Base-by-base conservation (phyloP, 2,113 vertebrate species). In the Anhinga rufa region DNA sequence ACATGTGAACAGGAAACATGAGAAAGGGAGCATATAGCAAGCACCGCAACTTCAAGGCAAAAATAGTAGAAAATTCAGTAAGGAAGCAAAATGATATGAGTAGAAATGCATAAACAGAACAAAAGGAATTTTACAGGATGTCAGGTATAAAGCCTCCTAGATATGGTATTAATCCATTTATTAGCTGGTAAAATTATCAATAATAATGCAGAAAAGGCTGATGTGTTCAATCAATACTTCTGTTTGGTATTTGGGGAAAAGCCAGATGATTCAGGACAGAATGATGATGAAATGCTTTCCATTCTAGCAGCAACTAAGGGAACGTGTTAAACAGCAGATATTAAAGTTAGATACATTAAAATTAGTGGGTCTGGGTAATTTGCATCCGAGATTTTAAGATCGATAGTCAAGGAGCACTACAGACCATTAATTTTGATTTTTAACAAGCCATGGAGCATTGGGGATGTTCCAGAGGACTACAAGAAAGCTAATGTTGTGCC, bases 391-490 rank as follows among this genome's bases (percentile, higher is more conserved):
- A 93, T 97, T 95, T 95, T 87, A 79, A 95, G 96, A 97, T 95
- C 89, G 5, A 95, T 97, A 82, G 58, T 79, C 89, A 85, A 95
- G 86, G 91, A 93, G 74, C 54, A 66, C 66, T 76, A 85, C 82
- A 95, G 89, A 93, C 93, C 86, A 95, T 97, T 95, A 96, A 97
- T 96, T 97, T 87, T 97, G 94, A 94, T 96, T 96, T 97, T 96
- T 97, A 96, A 97, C 96, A 95, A 95, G 95, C 46, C 66, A 48
- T 38, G 66, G 91, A 96, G 75, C 78, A 74, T 5, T 94, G 89
- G 84, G 95, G 87, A 91, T 92, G 89, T 93, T 97, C 91, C 91
- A 95, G 75, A 90, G 86, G 84, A 87, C 91, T 95, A 86, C 70
- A 91, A 77, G 95, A 95, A 92, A 74, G 86, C 86, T 92, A 95